These are phyloP conservation scores for Grantiella picta DNA, from an alignment of 2,113 vertebrate genomes.

Conservation along the genomic window DNA sequence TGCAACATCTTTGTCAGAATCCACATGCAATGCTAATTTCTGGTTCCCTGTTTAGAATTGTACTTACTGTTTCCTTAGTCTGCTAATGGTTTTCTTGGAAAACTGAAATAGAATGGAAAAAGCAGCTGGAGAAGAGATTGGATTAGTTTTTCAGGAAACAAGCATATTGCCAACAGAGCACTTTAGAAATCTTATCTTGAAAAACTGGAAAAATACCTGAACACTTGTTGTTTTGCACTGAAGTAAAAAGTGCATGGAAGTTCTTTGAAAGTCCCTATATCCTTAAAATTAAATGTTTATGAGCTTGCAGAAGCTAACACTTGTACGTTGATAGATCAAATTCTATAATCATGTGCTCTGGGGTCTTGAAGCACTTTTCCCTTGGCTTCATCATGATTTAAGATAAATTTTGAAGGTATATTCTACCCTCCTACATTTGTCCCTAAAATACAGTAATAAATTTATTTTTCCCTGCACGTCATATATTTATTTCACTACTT, in stretches of 20 bases:
- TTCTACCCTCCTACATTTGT: neutral
- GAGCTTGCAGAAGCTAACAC: neutral
- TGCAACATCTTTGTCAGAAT: conserved; percentile 43
- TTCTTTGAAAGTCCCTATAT: neutral
- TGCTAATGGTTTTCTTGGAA: conserved; percentile 45
- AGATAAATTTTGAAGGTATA: neutral
- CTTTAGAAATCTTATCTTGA: conserved; percentile 49
- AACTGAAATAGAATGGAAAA: conserved; percentile 42
- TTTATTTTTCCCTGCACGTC: neutral
- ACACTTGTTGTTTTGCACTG: neutral
- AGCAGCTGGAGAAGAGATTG: neutral
- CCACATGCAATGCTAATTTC: conserved; percentile 11
- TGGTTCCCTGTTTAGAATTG: neutral
- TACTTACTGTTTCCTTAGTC: conserved; percentile 19
- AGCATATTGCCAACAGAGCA: conserved; percentile 1
- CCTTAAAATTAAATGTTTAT: neutral
- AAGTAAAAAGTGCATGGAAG: neutral
- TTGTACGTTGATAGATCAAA: neutral
- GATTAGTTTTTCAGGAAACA: conserved; percentile 26
- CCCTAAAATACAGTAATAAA: neutral
- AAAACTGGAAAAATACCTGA: conserved; percentile 36
- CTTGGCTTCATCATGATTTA: neutral
- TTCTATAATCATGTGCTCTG: neutral
- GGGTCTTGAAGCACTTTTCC: neutral
- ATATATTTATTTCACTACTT: neutral